Base-by-base conservation (phyloP, 2,113 vertebrate species). In the Heterotilapia buettikoferi region DNA sequence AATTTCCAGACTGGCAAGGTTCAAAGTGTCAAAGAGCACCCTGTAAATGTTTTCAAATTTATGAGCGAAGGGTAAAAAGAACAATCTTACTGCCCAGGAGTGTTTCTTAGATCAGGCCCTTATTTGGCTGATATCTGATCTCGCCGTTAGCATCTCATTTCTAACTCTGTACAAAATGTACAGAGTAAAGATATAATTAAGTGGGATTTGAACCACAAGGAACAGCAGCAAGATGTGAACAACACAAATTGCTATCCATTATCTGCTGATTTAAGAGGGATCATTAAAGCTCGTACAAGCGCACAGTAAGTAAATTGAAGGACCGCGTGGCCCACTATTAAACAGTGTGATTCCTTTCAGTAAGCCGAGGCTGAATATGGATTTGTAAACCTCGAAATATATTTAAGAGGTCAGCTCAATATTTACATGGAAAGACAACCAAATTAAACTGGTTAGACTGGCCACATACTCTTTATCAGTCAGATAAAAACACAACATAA, bases 211-310 rank as follows among this genome's bases (percentile, higher is more conserved):
- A 81, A 80, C 59, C 66, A 7, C 29, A 16, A 43, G 40, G 26
- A 36, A 83, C 21, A 13, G 79, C 47, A 78, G 84, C 87, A 88
- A 84, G 78, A 90, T 88, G 87, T 86, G 66, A 83, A 38, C 84
- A 76, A 31, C 57, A 80, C 83, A 82, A 88, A 90, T 83, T 84
- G 63, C 85, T 13, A 6, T 56, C 59, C 83, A 31, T 68, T 83
- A 86, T 92, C 56, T 83, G 59, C 50, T 57, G 31, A 38, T 90
- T 86, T 84, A 26, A 61, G 50, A 59, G 29, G n/a, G 38, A 52
- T 91, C 89, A 85, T 89, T 93, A 84, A 61, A 89, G 21, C 82
- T 12, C 3, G 43, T 10, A 18, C 76, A 68, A 84, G 87, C 14
- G 52, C 54, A 84, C 85, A 83, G 78, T 57, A 50, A 10, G 63